Evolutionary conservation across 2,113 vertebrate genomes (phyloP).

Genomic region (Chionomys nivalis): DNA sequence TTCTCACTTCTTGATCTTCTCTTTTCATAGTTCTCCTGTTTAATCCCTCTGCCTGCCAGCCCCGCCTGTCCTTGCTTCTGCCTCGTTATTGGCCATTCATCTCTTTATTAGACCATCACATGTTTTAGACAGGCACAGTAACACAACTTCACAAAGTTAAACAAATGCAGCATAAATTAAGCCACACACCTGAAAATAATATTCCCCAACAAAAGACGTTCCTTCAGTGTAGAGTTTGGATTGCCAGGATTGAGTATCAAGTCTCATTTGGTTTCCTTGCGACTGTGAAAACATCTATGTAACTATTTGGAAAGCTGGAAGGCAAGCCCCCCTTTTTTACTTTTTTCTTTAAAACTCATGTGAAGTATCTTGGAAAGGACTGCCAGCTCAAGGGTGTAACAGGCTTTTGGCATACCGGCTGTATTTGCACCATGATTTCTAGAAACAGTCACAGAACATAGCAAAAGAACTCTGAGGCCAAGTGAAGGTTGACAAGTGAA

Average conservation of each 20-base stretch:
- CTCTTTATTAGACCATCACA: too few species aligned
- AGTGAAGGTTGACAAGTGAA: conserved; percentile 74
- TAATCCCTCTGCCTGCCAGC: too few species aligned
- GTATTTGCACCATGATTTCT: not conserved
- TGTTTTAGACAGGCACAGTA: too few species aligned
- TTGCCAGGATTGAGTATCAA: conserved; percentile 18
- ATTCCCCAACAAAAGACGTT: not conserved
- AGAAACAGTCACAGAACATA: conserved; percentile 13
- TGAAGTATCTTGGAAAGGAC: conserved; percentile 73
- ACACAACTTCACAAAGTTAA: too few species aligned
- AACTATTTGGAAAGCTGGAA: conserved; percentile 55
- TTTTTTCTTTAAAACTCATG: not conserved
- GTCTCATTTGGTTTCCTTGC: not conserved
- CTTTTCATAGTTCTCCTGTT: too few species aligned
- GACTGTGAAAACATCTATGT: conserved; percentile 30
- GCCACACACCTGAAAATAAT: too few species aligned
- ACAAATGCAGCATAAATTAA: too few species aligned
- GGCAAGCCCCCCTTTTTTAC: not conserved
- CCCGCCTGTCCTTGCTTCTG: too few species aligned
- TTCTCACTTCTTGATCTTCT: too few species aligned
- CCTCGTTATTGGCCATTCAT: too few species aligned
- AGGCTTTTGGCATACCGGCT: conserved; percentile 56
- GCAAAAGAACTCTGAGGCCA: conserved; percentile 69
- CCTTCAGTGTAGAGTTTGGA: not conserved
- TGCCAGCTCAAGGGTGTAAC: conserved; percentile 22